Evolutionary conservation across 2,797 vertebrate species (phyloP).

Genomic region (Caiman crocodilus): DNA sequence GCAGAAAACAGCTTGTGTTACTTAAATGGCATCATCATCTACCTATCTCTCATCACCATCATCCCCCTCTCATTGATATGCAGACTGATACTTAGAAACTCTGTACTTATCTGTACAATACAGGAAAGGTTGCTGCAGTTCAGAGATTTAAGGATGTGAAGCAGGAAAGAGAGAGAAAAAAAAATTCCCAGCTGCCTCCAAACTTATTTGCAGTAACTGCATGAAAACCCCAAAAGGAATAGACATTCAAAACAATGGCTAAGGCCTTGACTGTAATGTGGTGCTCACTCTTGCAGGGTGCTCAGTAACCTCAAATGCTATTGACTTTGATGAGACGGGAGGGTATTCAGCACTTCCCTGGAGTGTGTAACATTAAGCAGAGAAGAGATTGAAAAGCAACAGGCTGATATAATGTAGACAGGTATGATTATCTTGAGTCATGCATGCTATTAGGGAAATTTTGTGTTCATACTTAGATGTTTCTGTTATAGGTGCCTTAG

Average conservation of each 20-base stretch:
- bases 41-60: too few relatives aligned
- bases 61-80: neutral
- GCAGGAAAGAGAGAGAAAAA: neutral
- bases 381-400: neutral
- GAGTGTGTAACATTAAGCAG: neutral
- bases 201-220: neutral
- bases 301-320: neutral
- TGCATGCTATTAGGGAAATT: neutral
- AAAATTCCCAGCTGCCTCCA: neutral
- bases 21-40: too few relatives aligned
- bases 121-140: neutral
- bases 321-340: neutral
- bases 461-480: neutral
- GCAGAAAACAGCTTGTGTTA: neutral
- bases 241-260: neutral
- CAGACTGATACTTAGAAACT: neutral
- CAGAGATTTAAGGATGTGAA: neutral
- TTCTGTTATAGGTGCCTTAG: neutral
- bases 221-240: neutral
- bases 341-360: neutral
- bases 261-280: rapidly evolving
- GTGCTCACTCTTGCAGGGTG: neutral
- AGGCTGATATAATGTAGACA: neutral
- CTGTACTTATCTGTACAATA: neutral
- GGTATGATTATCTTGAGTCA: neutral